Conservation (phyloP, 2,113 vertebrate species). For the Thunnus thynnus region DNA sequence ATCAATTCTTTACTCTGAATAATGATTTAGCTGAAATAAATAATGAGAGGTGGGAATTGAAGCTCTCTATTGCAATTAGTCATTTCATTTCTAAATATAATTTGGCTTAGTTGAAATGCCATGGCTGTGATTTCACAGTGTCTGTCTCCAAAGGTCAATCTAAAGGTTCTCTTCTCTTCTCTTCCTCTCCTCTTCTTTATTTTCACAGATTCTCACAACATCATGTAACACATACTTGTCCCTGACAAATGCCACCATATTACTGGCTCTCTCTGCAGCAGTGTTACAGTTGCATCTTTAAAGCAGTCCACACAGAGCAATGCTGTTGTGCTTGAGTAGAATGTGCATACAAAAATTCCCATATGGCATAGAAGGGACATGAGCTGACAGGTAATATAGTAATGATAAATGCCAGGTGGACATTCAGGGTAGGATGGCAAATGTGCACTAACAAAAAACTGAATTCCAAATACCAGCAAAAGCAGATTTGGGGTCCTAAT, state of each 20-base stretch:
- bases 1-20: slow-evolving; percentile 67
- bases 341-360: slow-evolving; percentile 44
- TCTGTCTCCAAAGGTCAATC: slow-evolving; percentile 73
- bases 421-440: slow-evolving; percentile 7
- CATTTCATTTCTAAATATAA: slow-evolving; percentile 80
- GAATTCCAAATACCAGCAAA: slow-evolving; percentile 12
- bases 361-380: slow-evolving; percentile 16
- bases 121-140: slow-evolving; percentile 69
- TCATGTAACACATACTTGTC: slow-evolving; percentile 1
- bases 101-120: slow-evolving; percentile 75
- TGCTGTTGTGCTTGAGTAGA: slow-evolving; percentile 34
- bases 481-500: not conserved
- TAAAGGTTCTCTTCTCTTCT: slow-evolving; percentile 45
- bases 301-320: slow-evolving; percentile 46
- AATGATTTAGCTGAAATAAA: slow-evolving; percentile 78
- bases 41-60: slow-evolving; percentile 82
- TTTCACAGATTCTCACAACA: not conserved
- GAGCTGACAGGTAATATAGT: slow-evolving; percentile 48
- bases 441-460: slow-evolving; percentile 18
- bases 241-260: slow-evolving; percentile 11
- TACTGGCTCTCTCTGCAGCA: slow-evolving; percentile 5
- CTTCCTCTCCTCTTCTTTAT: slow-evolving; percentile 8
- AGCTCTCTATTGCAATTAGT: slow-evolving; percentile 80
- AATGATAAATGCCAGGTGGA: slow-evolving; percentile 50
- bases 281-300: slow-evolving; percentile 23